Percentiles rank a stretch among this genome's conserved stretches.
Evolutionary conservation across 2,797 vertebrate species (phyloP).

Genomic region (Picus viridis): DNA sequence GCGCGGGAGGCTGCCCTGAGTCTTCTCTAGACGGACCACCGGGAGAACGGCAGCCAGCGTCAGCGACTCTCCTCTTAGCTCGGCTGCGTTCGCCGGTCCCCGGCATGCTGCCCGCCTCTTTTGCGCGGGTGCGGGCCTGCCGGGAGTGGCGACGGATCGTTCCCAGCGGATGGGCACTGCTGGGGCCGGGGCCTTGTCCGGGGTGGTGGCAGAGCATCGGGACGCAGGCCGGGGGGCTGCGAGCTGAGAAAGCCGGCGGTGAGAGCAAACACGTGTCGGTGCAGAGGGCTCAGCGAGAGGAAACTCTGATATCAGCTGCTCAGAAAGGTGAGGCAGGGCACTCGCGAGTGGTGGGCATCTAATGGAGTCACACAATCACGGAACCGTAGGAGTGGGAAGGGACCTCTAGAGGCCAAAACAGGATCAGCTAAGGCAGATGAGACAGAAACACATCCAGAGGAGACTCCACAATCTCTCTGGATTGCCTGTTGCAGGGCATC

Average conservation of each 20-base stretch:
- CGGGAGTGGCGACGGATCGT: neutral
- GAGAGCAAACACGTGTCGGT: slow-evolving; percentile 70
- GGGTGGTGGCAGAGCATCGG: slow-evolving; percentile 45
- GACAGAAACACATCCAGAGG: no score
- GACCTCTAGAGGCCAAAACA: no score
- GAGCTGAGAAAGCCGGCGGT: slow-evolving; percentile 17
- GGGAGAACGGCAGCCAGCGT: neutral
- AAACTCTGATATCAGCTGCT: slow-evolving; percentile 73
- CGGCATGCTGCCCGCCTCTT: slow-evolving; percentile 32
- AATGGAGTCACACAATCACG: neutral
- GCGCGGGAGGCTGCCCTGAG: neutral
- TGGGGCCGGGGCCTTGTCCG: neutral
- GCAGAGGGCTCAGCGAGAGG: slow-evolving; percentile 61
- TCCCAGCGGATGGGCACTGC: neutral
- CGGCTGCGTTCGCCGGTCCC: neutral
- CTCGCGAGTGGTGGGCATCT: fast-evolving
- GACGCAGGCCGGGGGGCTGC: slow-evolving; percentile 23
- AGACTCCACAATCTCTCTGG: no score
- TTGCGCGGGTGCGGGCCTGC: slow-evolving; percentile 16
- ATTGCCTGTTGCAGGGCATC: no score
- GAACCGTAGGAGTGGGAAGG: no score
- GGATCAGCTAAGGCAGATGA: no score
- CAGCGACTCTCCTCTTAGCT: fast-evolving
- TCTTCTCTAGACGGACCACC: fast-evolving
- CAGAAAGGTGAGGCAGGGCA: slow-evolving; percentile 83